Evolutionary conservation across 23 tunicate species (phyloP).

Genomic region (Ciona savignyi): DNA sequence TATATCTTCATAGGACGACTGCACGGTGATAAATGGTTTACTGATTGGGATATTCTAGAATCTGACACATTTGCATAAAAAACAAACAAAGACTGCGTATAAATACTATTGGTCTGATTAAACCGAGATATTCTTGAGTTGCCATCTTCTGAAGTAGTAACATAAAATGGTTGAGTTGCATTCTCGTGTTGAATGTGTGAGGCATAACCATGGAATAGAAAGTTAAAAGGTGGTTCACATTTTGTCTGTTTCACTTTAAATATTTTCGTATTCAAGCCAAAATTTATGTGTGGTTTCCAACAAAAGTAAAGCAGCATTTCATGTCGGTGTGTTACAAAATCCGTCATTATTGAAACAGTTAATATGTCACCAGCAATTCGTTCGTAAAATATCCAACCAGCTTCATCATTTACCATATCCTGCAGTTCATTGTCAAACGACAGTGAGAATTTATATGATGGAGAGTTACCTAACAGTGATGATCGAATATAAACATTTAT

Average conservation of each 20-base stretch:
- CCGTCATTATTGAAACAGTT: neutral
- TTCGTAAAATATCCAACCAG: neutral
- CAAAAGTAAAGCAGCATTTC: neutral
- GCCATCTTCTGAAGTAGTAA: neutral
- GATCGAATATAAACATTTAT: neutral
- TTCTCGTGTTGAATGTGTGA: neutral
- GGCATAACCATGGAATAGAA: neutral
- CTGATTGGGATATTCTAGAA: neutral
- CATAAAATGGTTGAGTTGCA: neutral
- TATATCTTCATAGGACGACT: neutral
- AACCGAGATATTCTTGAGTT: neutral
- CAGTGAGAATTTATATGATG: neutral
- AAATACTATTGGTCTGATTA: neutral
- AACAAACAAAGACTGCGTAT: neutral
- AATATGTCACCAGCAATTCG: neutral
- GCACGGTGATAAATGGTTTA: neutral
- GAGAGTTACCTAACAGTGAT: neutral
- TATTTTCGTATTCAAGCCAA: neutral
- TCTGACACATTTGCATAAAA: neutral
- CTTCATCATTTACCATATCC: neutral
- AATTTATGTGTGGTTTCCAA: neutral
- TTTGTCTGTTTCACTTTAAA: neutral
- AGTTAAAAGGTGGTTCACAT: neutral
- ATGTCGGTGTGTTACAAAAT: neutral
- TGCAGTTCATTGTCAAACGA: neutral